Evolutionary conservation across 2,797 vertebrate species (phyloP).

Genomic region (Naso thynnoides): DNA sequence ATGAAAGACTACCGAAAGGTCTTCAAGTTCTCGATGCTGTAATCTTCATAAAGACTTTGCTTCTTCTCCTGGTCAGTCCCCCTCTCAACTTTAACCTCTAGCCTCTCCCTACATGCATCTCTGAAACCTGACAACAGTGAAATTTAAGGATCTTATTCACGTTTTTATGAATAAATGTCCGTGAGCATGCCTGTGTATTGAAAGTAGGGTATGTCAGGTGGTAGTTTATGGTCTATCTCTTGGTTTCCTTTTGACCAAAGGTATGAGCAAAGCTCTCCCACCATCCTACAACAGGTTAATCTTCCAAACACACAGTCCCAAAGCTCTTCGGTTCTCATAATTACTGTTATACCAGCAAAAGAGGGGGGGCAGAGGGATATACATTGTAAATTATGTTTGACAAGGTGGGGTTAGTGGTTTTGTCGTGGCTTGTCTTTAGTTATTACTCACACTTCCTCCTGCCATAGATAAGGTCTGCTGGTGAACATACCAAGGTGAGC

Average conservation of each 20-base stretch:
- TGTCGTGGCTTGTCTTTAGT: conserved; percentile 95
- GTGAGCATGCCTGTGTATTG: neutral
- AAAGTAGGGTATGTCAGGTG: conserved; percentile 21
- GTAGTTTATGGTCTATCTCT: conserved; percentile 78
- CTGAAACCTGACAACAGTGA: conserved; percentile 82
- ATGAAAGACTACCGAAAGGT: conserved; percentile 86
- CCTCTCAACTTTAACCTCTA: conserved; percentile 94
- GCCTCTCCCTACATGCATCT: conserved; percentile 90
- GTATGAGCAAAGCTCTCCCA: conserved; percentile 78
- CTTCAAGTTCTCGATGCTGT: conserved; percentile 87
- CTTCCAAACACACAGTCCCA: conserved; percentile 85
- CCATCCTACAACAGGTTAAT: conserved; percentile 83
- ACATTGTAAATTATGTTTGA: conserved; percentile 99
- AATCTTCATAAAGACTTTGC: conserved; percentile 90
- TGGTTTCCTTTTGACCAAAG: conserved; percentile 74
- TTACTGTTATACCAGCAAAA: conserved; percentile 89
- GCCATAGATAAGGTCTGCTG: conserved; percentile 87
- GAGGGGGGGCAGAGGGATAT: conserved; percentile 79
- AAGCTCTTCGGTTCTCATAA: conserved; percentile 91
- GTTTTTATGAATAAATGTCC: conserved; percentile 37
- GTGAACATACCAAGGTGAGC: conserved; percentile 85
- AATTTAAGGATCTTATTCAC: conserved; percentile 30
- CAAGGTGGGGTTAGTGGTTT: conserved; percentile 94
- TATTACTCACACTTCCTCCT: conserved; percentile 93
- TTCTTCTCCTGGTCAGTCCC: conserved; percentile 91